Conservation (phyloP, 2,113 vertebrate genomes). For the Grus americana region DNA sequence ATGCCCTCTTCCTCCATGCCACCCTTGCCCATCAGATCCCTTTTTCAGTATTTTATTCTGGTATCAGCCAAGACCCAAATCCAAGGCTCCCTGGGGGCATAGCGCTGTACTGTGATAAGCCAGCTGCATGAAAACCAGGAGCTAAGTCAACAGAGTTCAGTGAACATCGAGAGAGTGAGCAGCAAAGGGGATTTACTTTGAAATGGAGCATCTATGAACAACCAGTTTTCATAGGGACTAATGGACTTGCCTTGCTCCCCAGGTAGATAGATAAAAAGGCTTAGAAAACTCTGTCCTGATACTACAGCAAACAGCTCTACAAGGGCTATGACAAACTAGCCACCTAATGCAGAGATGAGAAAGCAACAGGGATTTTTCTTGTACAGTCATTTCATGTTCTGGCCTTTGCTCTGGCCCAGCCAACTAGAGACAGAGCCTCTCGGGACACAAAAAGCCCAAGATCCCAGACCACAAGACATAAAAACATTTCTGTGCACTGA, state of each 20-base stretch:
- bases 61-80: background rate
- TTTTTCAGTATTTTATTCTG: background rate
- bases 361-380: conserved; percentile 18
- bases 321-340: background rate
- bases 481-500: conserved; percentile 55
- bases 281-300: background rate
- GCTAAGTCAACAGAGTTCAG: background rate
- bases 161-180: background rate
- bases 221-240: background rate
- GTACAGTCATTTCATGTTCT: background rate
- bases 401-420: conserved; percentile 19
- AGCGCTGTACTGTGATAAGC: background rate
- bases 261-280: background rate
- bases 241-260: background rate
- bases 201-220: background rate
- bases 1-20: fast-evolving
- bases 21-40: background rate
- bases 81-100: background rate
- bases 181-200: background rate
- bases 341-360: background rate
- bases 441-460: conserved; percentile 34
- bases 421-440: conserved; percentile 28
- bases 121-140: background rate
- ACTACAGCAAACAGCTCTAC: background rate
- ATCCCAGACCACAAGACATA: conserved; percentile 52